Evolutionary conservation across 2,888 invertebrate genomes (phyloP), one percentile per base, ranked within the genome.

Genomic region (Mongoloraphidia duomilia): DNA sequence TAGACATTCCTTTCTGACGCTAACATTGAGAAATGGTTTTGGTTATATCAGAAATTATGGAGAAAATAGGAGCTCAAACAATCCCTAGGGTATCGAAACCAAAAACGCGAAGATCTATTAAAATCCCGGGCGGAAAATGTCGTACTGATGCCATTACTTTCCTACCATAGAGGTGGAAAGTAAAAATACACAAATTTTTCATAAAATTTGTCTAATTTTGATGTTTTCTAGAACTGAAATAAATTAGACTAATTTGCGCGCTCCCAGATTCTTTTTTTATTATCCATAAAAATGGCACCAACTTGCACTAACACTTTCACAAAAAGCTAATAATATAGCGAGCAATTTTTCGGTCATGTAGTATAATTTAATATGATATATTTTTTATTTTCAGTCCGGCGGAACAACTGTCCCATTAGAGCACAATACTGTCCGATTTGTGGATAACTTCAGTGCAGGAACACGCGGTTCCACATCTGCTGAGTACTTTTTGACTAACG

Each of bases 361-460:
- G 17, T 17, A 26, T 26, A 26, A 26, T 26, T 26, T 26, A 26
- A 10, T 14, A 5, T 54, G 26, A 44, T 47, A 47, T 50, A 48
- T 37, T 44, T 52, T 49, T 41, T 54, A 47, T 56, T 71, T 71
- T 35, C 66, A 86, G 87, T 95, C 94, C 52, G 97, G 97, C 38
- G 97, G 97, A 48, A 98, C 97, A 5, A 92, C 91, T 37, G 91
- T 96, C 6, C 97, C 97, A 0, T 67, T 98, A 49, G 98, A 98
- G 64, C 91, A 92, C 65, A 91, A 94, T 64, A 95, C 96, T 1
- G 98, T 98, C 1, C 79, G 98, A 46, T 98, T 91, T 69, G 93
- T 98, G 49, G 98, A 98, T 67, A 98, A 98, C 73, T 98, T 98
- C 69, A 97, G 96, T 66, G 90, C 93, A 13, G 98, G 98, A 42